Conservation (phyloP, 2,797 vertebrate genomes). For the Sebastes vulpes region DNA sequence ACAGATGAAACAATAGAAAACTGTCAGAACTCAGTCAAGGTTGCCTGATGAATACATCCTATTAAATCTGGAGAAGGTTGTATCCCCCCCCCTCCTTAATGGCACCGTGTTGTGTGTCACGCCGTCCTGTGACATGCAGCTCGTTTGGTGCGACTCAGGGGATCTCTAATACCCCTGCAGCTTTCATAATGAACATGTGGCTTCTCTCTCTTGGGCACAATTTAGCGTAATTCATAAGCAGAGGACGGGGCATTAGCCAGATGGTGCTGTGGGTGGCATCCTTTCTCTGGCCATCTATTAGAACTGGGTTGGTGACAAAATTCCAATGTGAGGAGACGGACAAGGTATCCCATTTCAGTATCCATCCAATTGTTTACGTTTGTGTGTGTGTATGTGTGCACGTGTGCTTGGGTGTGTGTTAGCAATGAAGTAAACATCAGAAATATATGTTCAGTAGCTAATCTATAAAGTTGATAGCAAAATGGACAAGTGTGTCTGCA, state of each 20-base stretch:
- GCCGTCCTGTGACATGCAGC: constrained; percentile 77
- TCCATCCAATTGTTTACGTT: constrained; percentile 30
- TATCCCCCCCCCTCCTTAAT: constrained; percentile 8
- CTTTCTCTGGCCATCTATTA: constrained; percentile 83
- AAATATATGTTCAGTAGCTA: not conserved
- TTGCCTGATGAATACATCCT: constrained; percentile 74
- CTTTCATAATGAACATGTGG: constrained; percentile 87
- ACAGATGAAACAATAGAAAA: constrained; percentile 52
- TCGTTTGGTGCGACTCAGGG: constrained; percentile 80
- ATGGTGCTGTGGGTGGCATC: constrained; percentile 85
- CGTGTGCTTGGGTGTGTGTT: constrained; percentile 7
- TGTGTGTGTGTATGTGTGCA: not conserved
- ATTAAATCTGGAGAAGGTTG: constrained; percentile 69
- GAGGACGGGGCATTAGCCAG: constrained; percentile 85
- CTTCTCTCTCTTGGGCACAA: constrained; percentile 84
- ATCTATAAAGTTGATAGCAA: constrained; percentile 12
- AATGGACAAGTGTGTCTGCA: not conserved
- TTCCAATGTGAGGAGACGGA: constrained; percentile 72
- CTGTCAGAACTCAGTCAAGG: constrained; percentile 64
- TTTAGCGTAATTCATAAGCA: constrained; percentile 86
- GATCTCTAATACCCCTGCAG: constrained; percentile 86
- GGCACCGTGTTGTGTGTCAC: constrained; percentile 78
- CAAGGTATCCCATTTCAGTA: constrained; percentile 61
- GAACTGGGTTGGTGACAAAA: constrained; percentile 73
- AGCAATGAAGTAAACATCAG: constrained; percentile 21